These are phyloP conservation scores for Apostichopus parvimensis DNA, from an alignment of 35 echinoderm and acorn worm genomes.

Conservation along the genomic window DNA sequence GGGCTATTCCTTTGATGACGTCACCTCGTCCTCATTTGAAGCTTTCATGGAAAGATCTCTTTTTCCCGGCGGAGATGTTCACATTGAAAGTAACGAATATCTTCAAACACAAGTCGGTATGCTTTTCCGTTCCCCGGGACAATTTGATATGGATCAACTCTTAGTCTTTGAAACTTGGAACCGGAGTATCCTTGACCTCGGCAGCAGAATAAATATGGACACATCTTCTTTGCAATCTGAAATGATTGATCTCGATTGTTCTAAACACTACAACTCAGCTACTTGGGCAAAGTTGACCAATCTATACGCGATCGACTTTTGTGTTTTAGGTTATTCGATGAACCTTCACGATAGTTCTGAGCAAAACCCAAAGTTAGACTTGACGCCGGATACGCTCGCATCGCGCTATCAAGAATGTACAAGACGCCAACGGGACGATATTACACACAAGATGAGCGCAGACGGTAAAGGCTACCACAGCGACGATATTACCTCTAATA, in stretches of 20 bases:
- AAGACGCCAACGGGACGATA: too few species aligned
- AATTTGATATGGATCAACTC: slow-evolving; percentile 27
- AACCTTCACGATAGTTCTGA: not conserved
- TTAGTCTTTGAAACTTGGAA: slow-evolving; percentile 48
- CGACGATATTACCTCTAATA: not conserved
- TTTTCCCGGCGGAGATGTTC: not conserved
- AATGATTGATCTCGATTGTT: not conserved
- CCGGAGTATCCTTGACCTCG: not conserved
- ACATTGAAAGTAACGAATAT: not conserved
- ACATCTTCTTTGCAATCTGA: not conserved
- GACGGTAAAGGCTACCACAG: not conserved
- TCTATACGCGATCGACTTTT: slow-evolving; percentile 22
- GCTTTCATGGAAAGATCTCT: slow-evolving; percentile 1
- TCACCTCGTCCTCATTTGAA: not conserved
- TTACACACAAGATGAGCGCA: not conserved
- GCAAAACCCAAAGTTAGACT: not conserved
- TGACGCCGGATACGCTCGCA: too few species aligned
- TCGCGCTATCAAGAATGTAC: too few species aligned
- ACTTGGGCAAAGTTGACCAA: slow-evolving; percentile 22
- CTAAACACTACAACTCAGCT: not conserved
- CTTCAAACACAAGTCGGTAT: slow-evolving; percentile 16
- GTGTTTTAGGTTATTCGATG: slow-evolving; percentile 28
- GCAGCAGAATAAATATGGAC: not conserved
- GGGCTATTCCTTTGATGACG: not conserved
- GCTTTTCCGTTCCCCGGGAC: not conserved